These are phyloP conservation scores for Cyprinus carpio DNA, from an alignment of 2,113 vertebrate species.

Conservation along the genomic window DNA sequence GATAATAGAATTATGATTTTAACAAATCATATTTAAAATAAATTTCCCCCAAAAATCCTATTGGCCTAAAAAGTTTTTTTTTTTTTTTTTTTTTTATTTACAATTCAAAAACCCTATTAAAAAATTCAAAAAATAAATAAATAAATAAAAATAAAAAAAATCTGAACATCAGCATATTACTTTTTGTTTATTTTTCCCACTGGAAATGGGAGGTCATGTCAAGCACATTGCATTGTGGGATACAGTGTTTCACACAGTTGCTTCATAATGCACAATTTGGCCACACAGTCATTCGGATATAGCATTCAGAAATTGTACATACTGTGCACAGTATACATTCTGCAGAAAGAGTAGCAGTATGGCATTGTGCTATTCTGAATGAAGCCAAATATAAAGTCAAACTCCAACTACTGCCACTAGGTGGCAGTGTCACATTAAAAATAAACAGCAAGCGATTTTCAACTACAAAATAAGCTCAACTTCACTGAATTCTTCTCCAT, in stretches of 20 bases:
- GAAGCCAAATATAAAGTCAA: not conserved
- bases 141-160: no score
- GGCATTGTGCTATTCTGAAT: not conserved
- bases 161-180: not conserved
- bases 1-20: no score
- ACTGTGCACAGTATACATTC: not conserved
- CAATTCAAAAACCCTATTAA: no score
- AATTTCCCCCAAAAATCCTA: no score
- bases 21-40: no score
- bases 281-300: not conserved
- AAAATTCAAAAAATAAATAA: no score
- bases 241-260: slow-evolving; percentile 41
- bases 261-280: no score
- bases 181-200: not conserved
- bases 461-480: not conserved
- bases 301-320: not conserved
- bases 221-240: not conserved
- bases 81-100: no score
- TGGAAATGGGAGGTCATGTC: not conserved
- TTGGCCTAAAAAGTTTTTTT: no score
- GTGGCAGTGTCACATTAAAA: slow-evolving; percentile 36
- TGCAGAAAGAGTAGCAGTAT: not conserved
- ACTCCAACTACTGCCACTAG: slow-evolving; percentile 12
- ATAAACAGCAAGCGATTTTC: not conserved
- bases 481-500: not conserved